Conservation (phyloP, 2,113 vertebrate genomes). For the Paralichthys olivaceus region DNA sequence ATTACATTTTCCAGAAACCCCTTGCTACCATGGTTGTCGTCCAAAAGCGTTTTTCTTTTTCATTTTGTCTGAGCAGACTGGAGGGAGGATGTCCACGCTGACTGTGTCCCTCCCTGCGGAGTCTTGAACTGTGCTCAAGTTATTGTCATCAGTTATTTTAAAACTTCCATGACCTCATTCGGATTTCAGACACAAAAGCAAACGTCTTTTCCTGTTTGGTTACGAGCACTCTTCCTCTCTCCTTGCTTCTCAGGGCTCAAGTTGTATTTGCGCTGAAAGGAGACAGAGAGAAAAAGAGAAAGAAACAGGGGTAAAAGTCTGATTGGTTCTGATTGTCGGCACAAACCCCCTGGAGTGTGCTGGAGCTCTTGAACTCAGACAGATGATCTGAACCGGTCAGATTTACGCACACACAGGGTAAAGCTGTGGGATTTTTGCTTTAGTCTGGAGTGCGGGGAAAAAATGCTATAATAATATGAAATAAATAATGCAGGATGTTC, state of each 20-base stretch:
- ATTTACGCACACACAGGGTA: not conserved
- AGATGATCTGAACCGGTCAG: conserved; percentile 14
- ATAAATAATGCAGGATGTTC: no score
- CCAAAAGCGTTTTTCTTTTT: conserved; percentile 26
- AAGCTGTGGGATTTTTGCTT: not conserved
- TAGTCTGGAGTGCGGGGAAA: not conserved
- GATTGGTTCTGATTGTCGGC: no score
- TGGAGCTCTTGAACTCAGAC: conserved; percentile 29
- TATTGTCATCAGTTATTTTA: conserved; percentile 69
- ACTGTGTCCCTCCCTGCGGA: not conserved
- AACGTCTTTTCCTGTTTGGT: conserved; percentile 4
- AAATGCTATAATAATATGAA: not conserved
- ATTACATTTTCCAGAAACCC: conserved; percentile 51
- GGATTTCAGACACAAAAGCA: conserved; percentile 47
- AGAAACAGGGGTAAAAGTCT: not conserved
- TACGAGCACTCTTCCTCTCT: not conserved
- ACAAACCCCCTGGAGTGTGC: conserved; percentile 6
- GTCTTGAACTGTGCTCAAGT: conserved; percentile 44
- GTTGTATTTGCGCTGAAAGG: not conserved
- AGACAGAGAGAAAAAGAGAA: not conserved
- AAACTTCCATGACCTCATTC: conserved; percentile 64
- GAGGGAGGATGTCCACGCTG: conserved; percentile 43
- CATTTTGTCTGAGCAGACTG: not conserved
- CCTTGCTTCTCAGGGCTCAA: not conserved
- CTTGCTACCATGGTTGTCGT: conserved; percentile 53